Base-by-base conservation (phyloP, 1,140 invertebrate species). In the Asobara japonica region DNA sequence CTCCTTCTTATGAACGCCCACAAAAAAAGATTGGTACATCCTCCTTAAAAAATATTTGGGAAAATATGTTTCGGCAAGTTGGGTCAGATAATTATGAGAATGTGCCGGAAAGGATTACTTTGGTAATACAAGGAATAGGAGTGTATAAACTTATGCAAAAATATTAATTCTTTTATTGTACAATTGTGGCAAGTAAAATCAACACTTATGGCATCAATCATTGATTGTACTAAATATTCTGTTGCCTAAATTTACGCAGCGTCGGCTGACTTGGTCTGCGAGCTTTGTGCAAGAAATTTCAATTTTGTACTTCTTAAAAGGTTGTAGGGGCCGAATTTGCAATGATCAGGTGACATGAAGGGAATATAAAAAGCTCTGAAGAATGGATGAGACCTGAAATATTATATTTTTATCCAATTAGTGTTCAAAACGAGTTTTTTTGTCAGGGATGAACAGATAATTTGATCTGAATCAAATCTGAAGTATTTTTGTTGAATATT, bases 351-450 rank as follows among this genome's bases (percentile, higher is more conserved):
- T 2, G 93, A 95, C 22, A 97, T 69, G 80, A 93, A 92, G 65
- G 97, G 96, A 84, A 98, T 89, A 83, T 96, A 98, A 82, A 98
- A 98, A 38, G 96, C 93, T 84, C 96, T 88, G 69, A 95, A 93
- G 41, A 97, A 87, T 74, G 88, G 87, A 84, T 95, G 92, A 0
- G 96, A 97, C 68, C 91, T 92, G 80, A 75, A 84, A 85, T 33
- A 65, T 73, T 66, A 3, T 71, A 70, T 71, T 30, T 33, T 20
- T 69, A 69, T 76, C 1, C 18, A 65, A 65, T 30, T 13, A 62
- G 27, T 67, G 72, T 65, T 27, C 31, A 31, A 68, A 74, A 70
- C 65, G 67, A 73, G 61, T 66, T 60, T 68, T 45, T 68, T 36
- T n/a, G n/a, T n/a, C n/a, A n/a, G n/a, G n/a, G n/a, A n/a, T n/a